Conservation (phyloP, 2,113 vertebrate genomes). For the Crotalus viridis region DNA sequence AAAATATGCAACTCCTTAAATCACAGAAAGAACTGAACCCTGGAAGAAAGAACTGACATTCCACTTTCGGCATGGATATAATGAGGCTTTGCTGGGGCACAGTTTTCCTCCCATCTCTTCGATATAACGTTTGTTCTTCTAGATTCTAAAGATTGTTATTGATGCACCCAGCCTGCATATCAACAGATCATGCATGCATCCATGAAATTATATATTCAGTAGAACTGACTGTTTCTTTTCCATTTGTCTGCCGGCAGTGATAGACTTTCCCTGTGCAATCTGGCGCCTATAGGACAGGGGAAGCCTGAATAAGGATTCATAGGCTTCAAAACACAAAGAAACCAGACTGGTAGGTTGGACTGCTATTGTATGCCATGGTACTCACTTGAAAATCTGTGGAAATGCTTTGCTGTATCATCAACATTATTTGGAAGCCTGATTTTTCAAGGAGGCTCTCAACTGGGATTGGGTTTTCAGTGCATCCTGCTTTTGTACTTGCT, state of each 20-base stretch:
- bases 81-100: not conserved
- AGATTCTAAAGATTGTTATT: not conserved
- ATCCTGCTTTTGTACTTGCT: not conserved
- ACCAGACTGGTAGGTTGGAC: not conserved
- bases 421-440: not conserved
- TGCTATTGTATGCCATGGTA: not conserved
- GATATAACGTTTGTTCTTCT: not conserved
- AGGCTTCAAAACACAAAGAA: not conserved
- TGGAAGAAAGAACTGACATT: not conserved
- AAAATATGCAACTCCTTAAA: not conserved
- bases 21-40: not conserved
- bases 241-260: not conserved
- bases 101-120: not conserved
- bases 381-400: not conserved
- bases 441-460: not conserved
- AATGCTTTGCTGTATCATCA: not conserved
- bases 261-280: not conserved
- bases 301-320: not conserved
- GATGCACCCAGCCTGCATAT: not conserved
- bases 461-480: not conserved
- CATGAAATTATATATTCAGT: not conserved
- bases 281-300: not conserved
- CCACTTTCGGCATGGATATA: not conserved
- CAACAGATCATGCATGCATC: not conserved
- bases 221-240: not conserved